Base-by-base conservation (phyloP, 1,140 invertebrate genomes). In the Meloidogyne chitwoodi region DNA sequence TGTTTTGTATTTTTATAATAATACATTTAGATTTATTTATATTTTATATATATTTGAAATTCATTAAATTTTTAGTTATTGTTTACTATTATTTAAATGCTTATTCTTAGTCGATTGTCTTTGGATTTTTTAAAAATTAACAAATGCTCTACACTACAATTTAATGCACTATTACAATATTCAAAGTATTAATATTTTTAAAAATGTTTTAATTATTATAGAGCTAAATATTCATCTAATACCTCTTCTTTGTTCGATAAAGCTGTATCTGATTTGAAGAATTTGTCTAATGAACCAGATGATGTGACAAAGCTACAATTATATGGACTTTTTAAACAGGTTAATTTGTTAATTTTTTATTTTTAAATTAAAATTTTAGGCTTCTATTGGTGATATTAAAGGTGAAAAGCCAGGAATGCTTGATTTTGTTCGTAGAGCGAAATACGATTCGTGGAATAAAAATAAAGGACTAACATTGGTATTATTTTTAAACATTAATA, bases 311-410 rank as follows among this genome's bases (percentile, higher is more conserved):
- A 91, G 83, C 82, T 91, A 19, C 85, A 90, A 81, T 81, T 91
- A 8, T 91, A 91, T 86, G 90, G 83, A 26, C 83, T 91, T 19
- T 91, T 89, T 81, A 91, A 91, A 82, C 90, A 90, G 86, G 90
- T 90, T 82, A 10, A 22, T 64, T 27, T 73, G 8, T 27, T 56
- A 10, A 76, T 41, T 70, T 61, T 34, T 27, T 69, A 22, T 24
- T 41, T 72, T 16, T 3, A 44, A 71, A 22, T 27, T 41, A 48
- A 24, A 61, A 62, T 76, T 31, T 82, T 85, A 91, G 88, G 88
- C 90, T 5, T 91, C 90, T 0, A 81, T 84, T 72, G 91, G 91
- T 16, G 85, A 89, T 74, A 90, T 89, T 74, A 89, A 88, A 66
- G 87, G 83, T 6, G 83, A 88, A 22, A 90, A 90, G 74, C 91